Evolutionary conservation across 2,113 vertebrate species (phyloP).

Genomic region (Marmota monax): DNA sequence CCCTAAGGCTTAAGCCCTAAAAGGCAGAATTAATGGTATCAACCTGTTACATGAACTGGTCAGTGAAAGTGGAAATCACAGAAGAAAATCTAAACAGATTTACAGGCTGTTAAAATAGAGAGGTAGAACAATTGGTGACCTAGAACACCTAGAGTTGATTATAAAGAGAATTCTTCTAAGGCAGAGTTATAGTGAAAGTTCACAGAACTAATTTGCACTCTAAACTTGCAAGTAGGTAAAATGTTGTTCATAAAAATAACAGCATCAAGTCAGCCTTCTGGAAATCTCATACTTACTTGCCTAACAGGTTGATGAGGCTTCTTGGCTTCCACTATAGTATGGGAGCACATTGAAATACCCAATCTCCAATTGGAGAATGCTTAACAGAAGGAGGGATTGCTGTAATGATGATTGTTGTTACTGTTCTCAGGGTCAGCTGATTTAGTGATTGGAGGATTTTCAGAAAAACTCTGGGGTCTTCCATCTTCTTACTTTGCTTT

Average conservation of each 20-base stretch:
- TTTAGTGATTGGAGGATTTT: neutral
- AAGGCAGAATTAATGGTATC: neutral
- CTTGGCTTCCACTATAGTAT: neutral
- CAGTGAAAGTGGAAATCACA: neutral
- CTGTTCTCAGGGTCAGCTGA: neutral
- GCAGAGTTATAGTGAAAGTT: slow-evolving; percentile 1
- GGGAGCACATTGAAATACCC: neutral
- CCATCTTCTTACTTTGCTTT: neutral
- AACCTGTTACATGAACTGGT: neutral
- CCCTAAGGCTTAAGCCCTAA: neutral
- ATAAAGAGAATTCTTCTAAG: slow-evolving; percentile 26
- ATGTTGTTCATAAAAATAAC: neutral
- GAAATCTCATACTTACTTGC: neutral
- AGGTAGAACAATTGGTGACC: neutral
- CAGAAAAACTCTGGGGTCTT: neutral
- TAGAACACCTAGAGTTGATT: neutral
- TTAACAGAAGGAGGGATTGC: neutral
- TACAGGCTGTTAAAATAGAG: neutral
- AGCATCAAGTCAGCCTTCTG: neutral
- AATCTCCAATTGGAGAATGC: neutral
- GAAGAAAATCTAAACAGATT: neutral
- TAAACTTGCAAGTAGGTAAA: neutral
- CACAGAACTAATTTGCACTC: neutral
- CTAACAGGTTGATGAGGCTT: neutral
- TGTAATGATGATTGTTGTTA: neutral